These are phyloP conservation scores for Lissocephala sabroskyi DNA, from an alignment of 2,888 invertebrate species.

Conservation along the genomic window DNA sequence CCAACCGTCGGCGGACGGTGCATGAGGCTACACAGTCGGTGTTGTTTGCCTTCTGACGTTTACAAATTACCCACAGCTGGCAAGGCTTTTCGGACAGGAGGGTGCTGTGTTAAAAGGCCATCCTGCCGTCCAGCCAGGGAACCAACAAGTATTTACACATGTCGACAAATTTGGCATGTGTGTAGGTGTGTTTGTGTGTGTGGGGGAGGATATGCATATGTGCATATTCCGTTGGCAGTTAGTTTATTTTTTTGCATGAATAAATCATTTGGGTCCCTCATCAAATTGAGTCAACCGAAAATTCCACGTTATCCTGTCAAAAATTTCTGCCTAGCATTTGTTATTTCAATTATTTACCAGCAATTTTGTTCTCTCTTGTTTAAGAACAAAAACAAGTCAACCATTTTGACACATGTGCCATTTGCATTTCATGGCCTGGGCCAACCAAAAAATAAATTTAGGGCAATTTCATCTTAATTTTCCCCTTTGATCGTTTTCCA, in stretches of 20 bases:
- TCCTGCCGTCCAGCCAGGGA: not conserved
- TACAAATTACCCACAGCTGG: constrained; percentile 61
- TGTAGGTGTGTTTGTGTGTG: constrained; percentile 7
- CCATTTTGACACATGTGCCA: too few species aligned
- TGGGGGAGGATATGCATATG: constrained; percentile 2
- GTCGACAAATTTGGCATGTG: constrained; percentile 13
- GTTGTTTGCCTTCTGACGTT: constrained; percentile 63
- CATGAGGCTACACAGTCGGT: constrained; percentile 9
- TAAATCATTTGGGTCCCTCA: constrained; percentile 50
- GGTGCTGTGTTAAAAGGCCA: constrained; percentile 54
- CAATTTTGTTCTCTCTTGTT: constrained; percentile 31
- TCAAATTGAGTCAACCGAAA: constrained; percentile 49
- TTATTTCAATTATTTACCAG: constrained; percentile 59
- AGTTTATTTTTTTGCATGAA: constrained; percentile 41
- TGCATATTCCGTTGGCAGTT: constrained; percentile 16
- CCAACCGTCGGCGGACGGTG: too few species aligned
- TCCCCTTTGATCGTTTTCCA: too few species aligned
- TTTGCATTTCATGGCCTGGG: too few species aligned
- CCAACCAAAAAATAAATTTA: too few species aligned
- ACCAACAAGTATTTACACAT: constrained; percentile 1
- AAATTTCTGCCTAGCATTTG: constrained; percentile 52
- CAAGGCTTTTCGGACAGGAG: constrained; percentile 18
- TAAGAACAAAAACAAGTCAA: too few species aligned
- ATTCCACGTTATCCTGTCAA: constrained; percentile 32
- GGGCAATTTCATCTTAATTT: too few species aligned